phyloP scores from a whole-genome alignment of 2,113 vertebrate genomes.

The Pimephales promelas region DNA sequence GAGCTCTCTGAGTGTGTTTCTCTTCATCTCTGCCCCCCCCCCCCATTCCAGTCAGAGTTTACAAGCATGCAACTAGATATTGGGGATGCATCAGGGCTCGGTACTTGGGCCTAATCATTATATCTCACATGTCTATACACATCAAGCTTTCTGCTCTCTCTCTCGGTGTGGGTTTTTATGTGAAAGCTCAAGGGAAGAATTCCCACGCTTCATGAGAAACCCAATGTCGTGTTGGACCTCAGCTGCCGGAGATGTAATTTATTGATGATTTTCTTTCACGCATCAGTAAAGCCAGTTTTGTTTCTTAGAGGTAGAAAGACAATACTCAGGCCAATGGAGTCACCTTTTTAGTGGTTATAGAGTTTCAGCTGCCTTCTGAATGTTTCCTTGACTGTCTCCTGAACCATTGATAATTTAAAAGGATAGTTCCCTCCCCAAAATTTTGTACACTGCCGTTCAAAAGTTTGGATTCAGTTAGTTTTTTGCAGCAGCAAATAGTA shows the following conservation, averaged over 20 bases:
- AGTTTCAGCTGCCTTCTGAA: slow-evolving; percentile 43
- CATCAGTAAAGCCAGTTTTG: slow-evolving; percentile 42
- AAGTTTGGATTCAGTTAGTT: background rate
- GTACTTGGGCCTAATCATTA: slow-evolving; percentile 1
- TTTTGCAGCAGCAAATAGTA: background rate
- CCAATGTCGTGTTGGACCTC: slow-evolving; percentile 7
- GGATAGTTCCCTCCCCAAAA: background rate
- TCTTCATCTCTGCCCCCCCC: background rate
- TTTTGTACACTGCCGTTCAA: background rate
- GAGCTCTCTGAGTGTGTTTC: background rate
- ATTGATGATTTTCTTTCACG: slow-evolving; percentile 43
- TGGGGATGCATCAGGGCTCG: background rate
- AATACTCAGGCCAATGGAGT: slow-evolving; percentile 36
- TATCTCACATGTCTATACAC: background rate
- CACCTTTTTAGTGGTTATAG: slow-evolving; percentile 36
- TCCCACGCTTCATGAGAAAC: slow-evolving; percentile 59
- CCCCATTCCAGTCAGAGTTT: background rate
- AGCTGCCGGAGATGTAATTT: slow-evolving; percentile 47
- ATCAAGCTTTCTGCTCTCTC: slow-evolving; percentile 12
- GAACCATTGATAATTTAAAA: slow-evolving; percentile 23
- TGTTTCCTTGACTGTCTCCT: slow-evolving; percentile 11
- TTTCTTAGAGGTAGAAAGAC: slow-evolving; percentile 36
- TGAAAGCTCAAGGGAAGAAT: slow-evolving; percentile 33
- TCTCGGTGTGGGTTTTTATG: slow-evolving; percentile 24
- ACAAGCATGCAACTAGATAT: background rate